Percentiles rank a stretch among this genome's conserved stretches.
These are phyloP conservation scores for Stomatorhinus walkeri DNA, from an alignment of 2,797 vertebrate species.

Conservation along the genomic window DNA sequence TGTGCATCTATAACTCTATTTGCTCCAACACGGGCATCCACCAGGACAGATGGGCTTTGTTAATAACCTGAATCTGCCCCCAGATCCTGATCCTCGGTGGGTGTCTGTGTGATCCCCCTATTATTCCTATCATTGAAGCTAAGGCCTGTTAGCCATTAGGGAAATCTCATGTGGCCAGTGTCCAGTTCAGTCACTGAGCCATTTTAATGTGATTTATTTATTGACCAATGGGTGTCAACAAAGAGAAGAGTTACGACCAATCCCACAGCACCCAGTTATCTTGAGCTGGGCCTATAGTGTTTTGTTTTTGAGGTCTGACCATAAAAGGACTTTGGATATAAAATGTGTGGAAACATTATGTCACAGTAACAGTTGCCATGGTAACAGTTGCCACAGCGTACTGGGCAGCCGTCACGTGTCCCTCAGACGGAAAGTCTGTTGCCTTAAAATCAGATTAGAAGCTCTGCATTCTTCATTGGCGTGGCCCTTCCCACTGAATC, in stretches of 20 bases:
- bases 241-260: background rate
- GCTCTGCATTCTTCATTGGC: background rate
- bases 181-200: background rate
- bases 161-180: background rate
- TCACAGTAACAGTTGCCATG: background rate
- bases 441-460: slow-evolving; percentile 5
- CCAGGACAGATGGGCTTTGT: background rate
- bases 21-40: background rate
- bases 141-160: background rate
- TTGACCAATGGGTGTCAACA: background rate
- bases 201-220: background rate
- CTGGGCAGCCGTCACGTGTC: background rate
- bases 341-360: background rate
- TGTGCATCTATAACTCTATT: background rate
- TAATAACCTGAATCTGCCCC: background rate
- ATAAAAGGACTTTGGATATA: slow-evolving; percentile 7
- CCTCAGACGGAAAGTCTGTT: background rate
- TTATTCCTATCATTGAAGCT: background rate
- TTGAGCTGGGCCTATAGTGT: background rate
- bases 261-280: background rate
- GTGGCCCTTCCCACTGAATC: background rate
- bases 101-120: background rate
- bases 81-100: background rate
- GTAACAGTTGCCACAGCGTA: background rate
- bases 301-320: background rate